Base-by-base conservation (phyloP, 1,140 invertebrate species). In the Cyrtorhinus lividipennis region DNA sequence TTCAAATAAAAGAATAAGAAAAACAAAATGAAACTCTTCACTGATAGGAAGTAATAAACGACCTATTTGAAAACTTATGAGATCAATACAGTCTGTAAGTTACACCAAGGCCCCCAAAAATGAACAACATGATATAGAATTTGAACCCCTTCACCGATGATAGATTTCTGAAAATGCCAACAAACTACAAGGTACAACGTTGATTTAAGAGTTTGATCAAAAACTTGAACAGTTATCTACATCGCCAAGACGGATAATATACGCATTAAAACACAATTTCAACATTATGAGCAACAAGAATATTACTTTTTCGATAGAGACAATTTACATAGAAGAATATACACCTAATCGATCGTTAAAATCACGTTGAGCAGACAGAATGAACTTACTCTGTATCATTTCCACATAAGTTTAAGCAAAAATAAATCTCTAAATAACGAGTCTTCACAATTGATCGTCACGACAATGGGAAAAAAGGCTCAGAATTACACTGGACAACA, bases 61-160 rank as follows among this genome's bases (percentile, higher is more conserved):
- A 38, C 30, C 30, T 38, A 38, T 38, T n/a, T n/a, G n/a, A 15
- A 38, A 38, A 38, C 30, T 38, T 38, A 53, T 53, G 48, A 53
- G 48, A 53, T 53, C 48, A 20, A 53, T 22, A 12, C 48, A 53
- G 48, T 53, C 48, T 53, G 48, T 53, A 53, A 53, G 48, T 53
- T 53, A 53, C 48, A 53, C 48, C 5, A 53, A 53, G 48, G 48
- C 48, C 48, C 48, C 48, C 30, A 38, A 5, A 38, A 38, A 38
- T 38, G 30, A 38, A 38, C 30, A 38, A 38, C 30, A 38, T 38
- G 30, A 38, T 38, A 38, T 38, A 38, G n/a, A 38, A 38, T 38
- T 38, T 38, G 5, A 38, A 38, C 30, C 30, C 30, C 30, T 38
- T 38, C 30, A 38, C 30, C 30, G 30, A 5, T 8, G 30, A 38